phyloP scores from a whole-genome alignment of 2,113 vertebrate genomes.

The Murina feae region DNA sequence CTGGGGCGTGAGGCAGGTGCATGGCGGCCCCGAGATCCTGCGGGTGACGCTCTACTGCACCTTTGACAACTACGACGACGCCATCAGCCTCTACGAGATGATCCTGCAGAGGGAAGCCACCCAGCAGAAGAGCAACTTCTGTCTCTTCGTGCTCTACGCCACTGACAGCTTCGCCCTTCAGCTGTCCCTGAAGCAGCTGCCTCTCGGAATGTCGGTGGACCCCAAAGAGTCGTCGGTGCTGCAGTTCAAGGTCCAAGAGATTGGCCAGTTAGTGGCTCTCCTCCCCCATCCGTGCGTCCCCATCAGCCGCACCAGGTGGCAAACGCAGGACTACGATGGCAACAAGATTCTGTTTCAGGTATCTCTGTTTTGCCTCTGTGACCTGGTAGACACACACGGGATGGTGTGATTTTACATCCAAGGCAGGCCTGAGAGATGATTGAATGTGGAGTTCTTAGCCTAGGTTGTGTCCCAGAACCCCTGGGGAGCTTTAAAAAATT shows the following conservation, averaged over 20 bases:
- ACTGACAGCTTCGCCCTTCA: conserved; percentile 80
- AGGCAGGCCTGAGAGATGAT: background rate
- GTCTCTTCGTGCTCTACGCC: conserved; percentile 84
- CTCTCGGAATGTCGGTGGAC: conserved; percentile 83
- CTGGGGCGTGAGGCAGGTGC: conserved; percentile 90
- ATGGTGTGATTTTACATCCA: background rate
- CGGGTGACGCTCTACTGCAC: conserved; percentile 90
- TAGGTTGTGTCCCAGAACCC: background rate
- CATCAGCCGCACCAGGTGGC: conserved; percentile 93
- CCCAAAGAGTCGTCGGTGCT: conserved; percentile 85
- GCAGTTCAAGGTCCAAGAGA: conserved; percentile 91
- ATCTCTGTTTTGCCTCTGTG: background rate
- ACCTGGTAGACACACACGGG: fast-evolving
- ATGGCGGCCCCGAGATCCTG: conserved; percentile 85
- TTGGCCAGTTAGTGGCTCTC: conserved; percentile 94
- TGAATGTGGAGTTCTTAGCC: background rate
- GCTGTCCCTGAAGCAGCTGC: conserved; percentile 91
- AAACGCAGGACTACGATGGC: conserved; percentile 94
- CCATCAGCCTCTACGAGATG: conserved; percentile 89
- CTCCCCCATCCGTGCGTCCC: conserved; percentile 92
- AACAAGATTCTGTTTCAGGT: conserved; percentile 96
- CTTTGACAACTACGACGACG: conserved; percentile 92
- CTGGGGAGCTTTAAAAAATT: background rate
- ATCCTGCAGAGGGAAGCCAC: conserved; percentile 85
- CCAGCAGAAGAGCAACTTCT: conserved; percentile 83